Evolutionary conservation across 1,140 invertebrate genomes (phyloP).

Genomic region (Procambarus clarkii): DNA sequence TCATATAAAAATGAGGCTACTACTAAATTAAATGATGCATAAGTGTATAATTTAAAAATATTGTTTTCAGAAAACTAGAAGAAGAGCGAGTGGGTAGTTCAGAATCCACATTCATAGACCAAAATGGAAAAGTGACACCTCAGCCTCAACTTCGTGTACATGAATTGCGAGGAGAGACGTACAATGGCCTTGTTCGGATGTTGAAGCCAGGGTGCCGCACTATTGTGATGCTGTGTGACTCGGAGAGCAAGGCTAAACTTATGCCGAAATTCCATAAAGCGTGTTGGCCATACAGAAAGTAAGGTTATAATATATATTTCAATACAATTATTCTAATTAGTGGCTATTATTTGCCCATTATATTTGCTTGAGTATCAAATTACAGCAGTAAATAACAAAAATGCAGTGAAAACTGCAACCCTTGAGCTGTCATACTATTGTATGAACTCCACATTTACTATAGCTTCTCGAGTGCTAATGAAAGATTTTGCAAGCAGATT

Average conservation of each 20-base stretch:
- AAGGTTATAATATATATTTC: constrained; percentile 73
- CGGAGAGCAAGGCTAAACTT: constrained; percentile 89
- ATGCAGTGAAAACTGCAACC: too few relatives aligned
- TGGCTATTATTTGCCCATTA: too few relatives aligned
- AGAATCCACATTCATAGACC: constrained; percentile 54
- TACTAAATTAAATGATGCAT: too few relatives aligned
- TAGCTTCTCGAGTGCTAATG: too few relatives aligned
- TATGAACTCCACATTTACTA: too few relatives aligned
- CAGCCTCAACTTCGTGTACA: constrained; percentile 86
- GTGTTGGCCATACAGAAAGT: constrained; percentile 97
- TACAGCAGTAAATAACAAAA: too few relatives aligned
- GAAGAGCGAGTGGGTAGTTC: constrained; percentile 82
- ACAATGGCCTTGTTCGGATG: constrained; percentile 93
- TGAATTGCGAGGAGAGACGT: constrained; percentile 95
- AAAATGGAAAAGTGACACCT: constrained; percentile 59
- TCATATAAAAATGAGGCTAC: too few relatives aligned
- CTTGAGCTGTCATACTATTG: too few relatives aligned
- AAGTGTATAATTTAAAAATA: too few relatives aligned
- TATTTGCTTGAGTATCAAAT: too few relatives aligned
- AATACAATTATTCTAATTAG: too few relatives aligned
- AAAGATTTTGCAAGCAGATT: too few relatives aligned
- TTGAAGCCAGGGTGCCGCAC: constrained; percentile 97
- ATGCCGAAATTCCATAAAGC: constrained; percentile 93
- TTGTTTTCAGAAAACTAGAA: constrained; percentile 80
- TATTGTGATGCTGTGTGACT: constrained; percentile 91